Base-by-base conservation (phyloP, 2,113 vertebrate species). In the Fulmarus glacialis region DNA sequence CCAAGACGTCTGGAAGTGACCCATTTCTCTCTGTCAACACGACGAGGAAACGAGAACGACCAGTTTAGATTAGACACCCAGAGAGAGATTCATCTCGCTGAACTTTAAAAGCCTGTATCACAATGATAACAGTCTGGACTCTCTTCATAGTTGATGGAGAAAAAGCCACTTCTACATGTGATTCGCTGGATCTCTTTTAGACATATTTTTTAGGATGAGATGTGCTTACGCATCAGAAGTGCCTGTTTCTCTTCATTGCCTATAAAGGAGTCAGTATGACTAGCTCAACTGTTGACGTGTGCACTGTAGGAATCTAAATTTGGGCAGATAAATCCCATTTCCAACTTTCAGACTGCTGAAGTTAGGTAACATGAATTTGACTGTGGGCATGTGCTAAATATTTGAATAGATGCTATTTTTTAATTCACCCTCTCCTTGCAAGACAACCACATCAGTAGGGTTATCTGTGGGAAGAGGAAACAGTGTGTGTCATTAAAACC, bases 181-280 rank as follows among this genome's bases (percentile, higher is more conserved):
- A 95, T 72, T 93, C 0, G 5, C 82, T 82, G 82, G 70, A 72
- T 88, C 48, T 91, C 60, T 96, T 93, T 93, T 80, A 82, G 82
- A 60, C 73, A 79, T 89, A 64, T 93, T 87, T 96, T 91, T 88
- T 45, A 58, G 90, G 82, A 85, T 80, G 85, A 95, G 96, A 96
- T 95, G 92, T 97, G 96, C 95, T 97, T 97, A 97, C 82, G 40
- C 95, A 95, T 97, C 96, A 97, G 91, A 97, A 96, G 90, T 82
- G 87, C 78, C 93, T 94, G 70, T 45, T 95, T 91, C 91, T 93
- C 87, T 82, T 87, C 92, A 40, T 87, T 95, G 93, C 96, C 97
- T 95, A 86, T 93, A 96, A 97, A 97, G 93, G 90, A 97, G 78
- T 47, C 90, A 64, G 90, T 63, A 62, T 97, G 96, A 97, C 92